A percentile compares a stretch with the other conserved stretches of the same genome.
Conservation (phyloP, 2,113 vertebrate genomes). For the Stegostoma tigrinum region DNA sequence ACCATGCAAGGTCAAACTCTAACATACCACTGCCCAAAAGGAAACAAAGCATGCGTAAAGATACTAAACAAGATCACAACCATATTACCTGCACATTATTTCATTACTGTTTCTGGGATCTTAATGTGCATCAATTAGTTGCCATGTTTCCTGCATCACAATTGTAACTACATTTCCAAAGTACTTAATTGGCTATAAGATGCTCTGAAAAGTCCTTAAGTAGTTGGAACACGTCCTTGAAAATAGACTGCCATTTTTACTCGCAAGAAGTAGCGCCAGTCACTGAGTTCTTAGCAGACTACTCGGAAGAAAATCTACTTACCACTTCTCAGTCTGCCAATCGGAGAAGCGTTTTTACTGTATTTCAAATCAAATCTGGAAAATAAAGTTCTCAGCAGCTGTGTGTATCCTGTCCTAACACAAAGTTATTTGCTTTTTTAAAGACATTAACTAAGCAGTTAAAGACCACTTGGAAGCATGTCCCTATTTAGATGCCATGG, state of each 20-base stretch:
- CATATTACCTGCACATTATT: too few relatives aligned
- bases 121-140: too few relatives aligned
- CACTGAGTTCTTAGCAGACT: not conserved
- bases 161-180: too few relatives aligned
- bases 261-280: not conserved
- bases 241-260: not conserved
- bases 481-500: not conserved
- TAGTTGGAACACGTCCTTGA: not conserved
- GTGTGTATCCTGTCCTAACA: constrained; percentile 15
- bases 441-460: not conserved
- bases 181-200: not conserved
- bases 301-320: not conserved
- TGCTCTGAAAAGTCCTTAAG: not conserved
- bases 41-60: too few relatives aligned
- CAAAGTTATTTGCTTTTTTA: not conserved
- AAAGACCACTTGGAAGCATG: not conserved
- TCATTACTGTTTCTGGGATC: not conserved
- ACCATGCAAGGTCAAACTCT: too few relatives aligned
- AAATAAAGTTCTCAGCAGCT: constrained; percentile 25
- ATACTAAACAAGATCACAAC: too few relatives aligned
- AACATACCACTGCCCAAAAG: too few relatives aligned
- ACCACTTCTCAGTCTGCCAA: not conserved
- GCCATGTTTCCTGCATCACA: too few relatives aligned
- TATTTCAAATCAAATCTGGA: constrained; percentile 28
- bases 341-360: not conserved